Conservation (phyloP, 2,888 invertebrate species). For the Caenorhabditis sp. region DNA sequence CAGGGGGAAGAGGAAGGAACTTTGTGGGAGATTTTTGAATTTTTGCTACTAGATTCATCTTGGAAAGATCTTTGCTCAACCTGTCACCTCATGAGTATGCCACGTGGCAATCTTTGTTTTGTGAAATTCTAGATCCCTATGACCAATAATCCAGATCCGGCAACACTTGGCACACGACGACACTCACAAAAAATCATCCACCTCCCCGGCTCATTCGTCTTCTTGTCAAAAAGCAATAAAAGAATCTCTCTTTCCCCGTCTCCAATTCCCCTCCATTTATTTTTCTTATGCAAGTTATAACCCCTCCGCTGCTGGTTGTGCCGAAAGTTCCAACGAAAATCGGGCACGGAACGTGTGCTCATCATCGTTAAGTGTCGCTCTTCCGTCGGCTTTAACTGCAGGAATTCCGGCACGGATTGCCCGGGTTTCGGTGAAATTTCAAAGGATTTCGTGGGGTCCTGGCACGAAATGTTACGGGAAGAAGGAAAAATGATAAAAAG, state of each 20-base stretch:
- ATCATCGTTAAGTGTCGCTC: slow-evolving; percentile 59
- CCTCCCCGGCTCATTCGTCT: slow-evolving; percentile 28
- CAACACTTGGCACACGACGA: not conserved
- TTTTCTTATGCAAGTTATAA: slow-evolving; percentile 45
- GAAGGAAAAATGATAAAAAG: not conserved
- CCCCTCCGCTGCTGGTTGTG: slow-evolving; percentile 15
- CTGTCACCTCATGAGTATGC: too few relatives aligned
- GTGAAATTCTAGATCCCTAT: too few relatives aligned
- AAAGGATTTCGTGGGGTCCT: not conserved
- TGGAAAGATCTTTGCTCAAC: too few relatives aligned
- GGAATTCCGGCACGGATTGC: too few relatives aligned
- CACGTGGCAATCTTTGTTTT: too few relatives aligned
- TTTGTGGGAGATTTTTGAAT: not conserved
- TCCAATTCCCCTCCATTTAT: not conserved
- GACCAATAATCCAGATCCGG: too few relatives aligned
- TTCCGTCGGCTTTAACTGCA: not conserved
- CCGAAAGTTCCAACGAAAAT: not conserved
- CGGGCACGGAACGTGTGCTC: slow-evolving; percentile 45
- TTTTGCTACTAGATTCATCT: too few relatives aligned
- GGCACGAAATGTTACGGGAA: too few relatives aligned
- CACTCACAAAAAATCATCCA: slow-evolving; percentile 12
- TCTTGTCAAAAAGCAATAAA: slow-evolving; percentile 65
- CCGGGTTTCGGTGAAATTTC: not conserved
- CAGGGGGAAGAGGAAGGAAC: too few relatives aligned
- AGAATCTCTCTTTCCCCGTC: slow-evolving; percentile 21